Base-by-base conservation (phyloP, 2,888 invertebrate species). In the Lacanobia oleracea region DNA sequence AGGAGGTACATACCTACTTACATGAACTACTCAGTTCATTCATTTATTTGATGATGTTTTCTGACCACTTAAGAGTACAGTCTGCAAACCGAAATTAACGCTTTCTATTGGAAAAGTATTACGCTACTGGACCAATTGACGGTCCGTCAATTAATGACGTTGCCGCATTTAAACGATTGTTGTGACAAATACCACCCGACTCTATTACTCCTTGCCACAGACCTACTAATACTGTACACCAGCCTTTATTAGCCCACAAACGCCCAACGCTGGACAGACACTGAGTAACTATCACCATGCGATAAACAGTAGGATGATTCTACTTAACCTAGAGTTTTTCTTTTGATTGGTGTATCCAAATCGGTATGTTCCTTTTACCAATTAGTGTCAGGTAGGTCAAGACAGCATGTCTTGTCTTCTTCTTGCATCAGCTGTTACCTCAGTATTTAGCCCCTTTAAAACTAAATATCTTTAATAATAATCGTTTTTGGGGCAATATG, bases 131-230 rank as follows among this genome's bases (percentile, higher is more conserved):
- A 87, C 88, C 66, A 82, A 77, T 77, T 81, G 77, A 51, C 63
- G 50, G 33, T 60, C 54, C 87, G 83, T 83, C 91, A 93, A 93
- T 93, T 92, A 93, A 84, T 83, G 83, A 79, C 84, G 86, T 88
- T 84, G 89, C 90, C 88, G 88, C 87, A 87, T 89, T 56, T 76
- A 72, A 91, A 90, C 88, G 88, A 90, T 90, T 90, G 90, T 87
- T 88, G 90, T 87, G 88, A 88, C 88, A 85, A 86, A 89, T 88
- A 86, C 86, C 83, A 86, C 82, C 86, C 80, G 84, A 75, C 79
- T 72, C 59, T 83, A 81, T 84, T 83, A 78, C 79, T 75, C 81
- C 75, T 59, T 73, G 54, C 78, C 81, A 88, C 67, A 90, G 90
- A 83, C 82, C 63, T 50, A 78, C 23, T 62, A 85, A 70, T 45